A percentile compares a stretch with the other conserved stretches of the same genome.
Evolutionary conservation across 92 coral and sea anemone species (phyloP).

Genomic region (Pocillopora meandrina): DNA sequence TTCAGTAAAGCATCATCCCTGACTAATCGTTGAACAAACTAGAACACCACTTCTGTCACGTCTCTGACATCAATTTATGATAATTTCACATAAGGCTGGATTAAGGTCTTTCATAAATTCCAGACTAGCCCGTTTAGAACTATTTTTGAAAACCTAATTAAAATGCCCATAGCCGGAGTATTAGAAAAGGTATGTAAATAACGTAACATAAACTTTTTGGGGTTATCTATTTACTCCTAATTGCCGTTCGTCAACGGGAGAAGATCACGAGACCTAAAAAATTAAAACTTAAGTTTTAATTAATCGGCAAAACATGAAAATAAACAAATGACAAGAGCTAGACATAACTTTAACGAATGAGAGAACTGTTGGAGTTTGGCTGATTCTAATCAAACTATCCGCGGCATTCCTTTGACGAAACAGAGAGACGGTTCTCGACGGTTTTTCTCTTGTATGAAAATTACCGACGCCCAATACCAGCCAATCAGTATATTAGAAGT

Average conservation of each 20-base stretch:
- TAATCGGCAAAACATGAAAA: too few species aligned
- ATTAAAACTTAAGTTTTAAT: too few species aligned
- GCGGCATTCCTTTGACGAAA: background rate
- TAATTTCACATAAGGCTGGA: conserved; percentile 4
- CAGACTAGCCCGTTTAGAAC: background rate
- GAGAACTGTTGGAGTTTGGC: background rate
- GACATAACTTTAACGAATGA: too few species aligned
- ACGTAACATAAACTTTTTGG: background rate
- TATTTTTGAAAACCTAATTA: background rate
- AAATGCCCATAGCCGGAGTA: background rate
- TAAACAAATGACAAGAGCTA: too few species aligned
- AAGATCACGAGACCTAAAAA: too few species aligned
- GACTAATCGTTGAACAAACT: background rate
- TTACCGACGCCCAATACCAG: background rate
- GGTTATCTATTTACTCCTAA: too few species aligned
- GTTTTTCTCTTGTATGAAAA: background rate
- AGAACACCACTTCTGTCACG: background rate
- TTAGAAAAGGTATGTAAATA: background rate
- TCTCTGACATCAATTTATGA: background rate
- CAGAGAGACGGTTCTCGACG: background rate
- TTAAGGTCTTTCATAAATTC: background rate
- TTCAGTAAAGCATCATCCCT: too few species aligned
- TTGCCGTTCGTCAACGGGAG: too few species aligned
- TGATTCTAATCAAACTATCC: background rate
- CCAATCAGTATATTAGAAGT: background rate